Base-by-base conservation (phyloP, 2,113 vertebrate species). In the Sceloporus tristichus region DNA sequence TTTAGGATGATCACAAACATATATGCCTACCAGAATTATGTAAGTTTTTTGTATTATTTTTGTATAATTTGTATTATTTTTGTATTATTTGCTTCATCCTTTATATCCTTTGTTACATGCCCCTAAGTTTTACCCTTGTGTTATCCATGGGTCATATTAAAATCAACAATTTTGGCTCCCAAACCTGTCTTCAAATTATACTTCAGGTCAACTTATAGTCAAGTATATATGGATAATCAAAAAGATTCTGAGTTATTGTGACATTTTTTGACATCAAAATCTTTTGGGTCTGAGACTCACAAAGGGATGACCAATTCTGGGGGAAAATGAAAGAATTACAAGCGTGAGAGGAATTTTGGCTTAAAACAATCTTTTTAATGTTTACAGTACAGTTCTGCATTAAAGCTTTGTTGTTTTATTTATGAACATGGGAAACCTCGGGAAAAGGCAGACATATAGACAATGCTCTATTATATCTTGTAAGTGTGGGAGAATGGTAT, bases 401-500 rank as follows among this genome's bases (percentile, higher is more conserved):
- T 90, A 85, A 81, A 80, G 78, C 88, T 92, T 93, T 88, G 59
- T 88, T 83, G 77, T 70, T 88, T 89, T 91, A 84, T 91, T 90
- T 89, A 68, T 90, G 90, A 90, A 59, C 0, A 65, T 86, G 86
- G 59, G 82, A 59, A 90, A 87, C 74, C 65, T 82, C 87, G 79
- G 90, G 59, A 79, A 62, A 48, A 27, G 27, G 34, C 86, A 91
- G 86, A 90, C 86, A 68, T 87, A 87, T 59, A 81, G 85, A 89
- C 87, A 89, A 83, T 87, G 59, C 14, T 48, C 70, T 73, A 2
- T 59, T 94, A 88, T 91, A 71, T 78, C 7, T 1, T 0, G 0
- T 16, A 87, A 87, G 89, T 13, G 54, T 87, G 48, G 65, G 87
- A 23, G 68, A 86, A 21, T 18, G 85, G 86, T 25, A 11, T 71